A percentile compares a stretch with the other conserved stretches of the same genome.
These are phyloP conservation scores for Romanogobio albipinnatus DNA, from an alignment of 2,113 vertebrate species.

Conservation along the genomic window DNA sequence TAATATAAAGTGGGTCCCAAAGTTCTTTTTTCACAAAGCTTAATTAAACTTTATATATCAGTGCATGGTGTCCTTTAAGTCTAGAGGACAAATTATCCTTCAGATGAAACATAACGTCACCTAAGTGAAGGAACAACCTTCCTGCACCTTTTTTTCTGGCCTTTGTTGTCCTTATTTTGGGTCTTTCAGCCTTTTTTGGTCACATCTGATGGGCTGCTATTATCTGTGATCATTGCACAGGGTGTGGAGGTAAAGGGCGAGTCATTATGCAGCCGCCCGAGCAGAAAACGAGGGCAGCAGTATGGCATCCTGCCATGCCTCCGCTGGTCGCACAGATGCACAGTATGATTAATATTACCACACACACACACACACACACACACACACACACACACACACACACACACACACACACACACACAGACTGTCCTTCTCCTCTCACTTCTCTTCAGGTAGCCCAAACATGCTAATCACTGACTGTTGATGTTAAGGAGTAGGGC, in stretches of 20 bases:
- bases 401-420: constrained; percentile 48
- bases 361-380: constrained; percentile 44
- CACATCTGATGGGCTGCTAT: constrained; percentile 61
- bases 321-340: constrained; percentile 79
- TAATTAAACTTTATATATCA: not conserved
- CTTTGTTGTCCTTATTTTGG: constrained; percentile 6
- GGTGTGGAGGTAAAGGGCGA: constrained; percentile 78
- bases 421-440: constrained; percentile 46
- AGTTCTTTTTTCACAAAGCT: too few relatives aligned
- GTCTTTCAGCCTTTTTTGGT: constrained; percentile 28
- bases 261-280: constrained; percentile 83
- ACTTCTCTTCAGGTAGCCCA: constrained; percentile 65
- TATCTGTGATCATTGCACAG: constrained; percentile 82
- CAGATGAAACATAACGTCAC: not conserved
- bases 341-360: constrained; percentile 51
- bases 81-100: not conserved
- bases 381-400: constrained; percentile 48
- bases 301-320: constrained; percentile 75
- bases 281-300: constrained; percentile 78
- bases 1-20: too few relatives aligned
- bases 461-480: constrained; percentile 71
- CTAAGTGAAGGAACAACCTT: not conserved
- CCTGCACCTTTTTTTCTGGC: constrained; percentile 6
- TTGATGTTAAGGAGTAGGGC: constrained; percentile 73
- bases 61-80: not conserved